Base-by-base conservation (phyloP, 2,797 vertebrate species). In the Gymnothorax javanicus region DNA sequence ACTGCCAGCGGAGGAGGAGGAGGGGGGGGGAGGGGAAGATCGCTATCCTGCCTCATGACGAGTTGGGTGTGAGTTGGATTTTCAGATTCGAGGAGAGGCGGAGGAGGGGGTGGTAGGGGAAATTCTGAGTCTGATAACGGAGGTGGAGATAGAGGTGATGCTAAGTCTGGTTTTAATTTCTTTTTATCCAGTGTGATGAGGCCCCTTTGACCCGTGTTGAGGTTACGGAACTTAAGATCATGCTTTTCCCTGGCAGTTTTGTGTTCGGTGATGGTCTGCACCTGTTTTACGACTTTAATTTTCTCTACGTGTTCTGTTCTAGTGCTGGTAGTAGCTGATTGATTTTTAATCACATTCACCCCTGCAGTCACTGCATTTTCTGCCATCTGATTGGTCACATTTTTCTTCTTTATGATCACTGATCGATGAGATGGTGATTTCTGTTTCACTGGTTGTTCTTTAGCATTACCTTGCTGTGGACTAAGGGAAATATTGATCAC, bases 51-150 rank as follows among this genome's bases (percentile, higher is more conserved):
- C 59, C 91, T 93, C 33, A 91, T 91, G 87, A 93, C 90, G 75
- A 94, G 90, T 57, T 94, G 94, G 88, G 94, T 93, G 86, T 91
- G 95, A 15, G 93, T 89, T 86, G 87, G 89, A 85, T 86, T 85
- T 64, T 97, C 96, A 87, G 91, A 90, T 86, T 94, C 69, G 23
- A 92, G 87, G 73, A 92, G 79, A 87, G 95, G 94, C 91, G 96
- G 95, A 90, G 97, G 96, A 85, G 97, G 96, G 23, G 96, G 95
- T 88, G 96, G 97, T 71, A 97, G 95, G 87, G 97, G 97, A 85
- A 97, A 92, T 86, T 97, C 96, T 81, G 90, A 89, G 89, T 97
- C 95, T 90, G 90, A 87, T 2, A 83, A 20, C 87, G 90, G 90
- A 62, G 91, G 20, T 82, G 94, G 83, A 60, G 90, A 91, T 79